Evolutionary conservation across 2,113 vertebrate species (phyloP).

Genomic region (Carassius gibelio): DNA sequence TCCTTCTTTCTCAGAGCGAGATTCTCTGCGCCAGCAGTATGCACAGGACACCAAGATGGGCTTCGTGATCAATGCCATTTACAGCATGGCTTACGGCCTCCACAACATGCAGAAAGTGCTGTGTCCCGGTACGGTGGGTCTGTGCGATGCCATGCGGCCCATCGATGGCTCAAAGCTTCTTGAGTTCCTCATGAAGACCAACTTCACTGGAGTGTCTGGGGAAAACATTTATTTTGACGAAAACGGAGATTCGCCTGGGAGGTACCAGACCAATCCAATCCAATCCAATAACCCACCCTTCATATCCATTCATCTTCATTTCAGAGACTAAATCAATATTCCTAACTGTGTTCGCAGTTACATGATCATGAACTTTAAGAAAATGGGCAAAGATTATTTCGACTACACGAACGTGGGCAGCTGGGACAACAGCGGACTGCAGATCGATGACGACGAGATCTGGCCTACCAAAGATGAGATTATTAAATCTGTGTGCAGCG

Average conservation of each 20-base stretch:
- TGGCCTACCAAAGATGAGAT: conserved; percentile 88
- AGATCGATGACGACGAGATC: conserved; percentile 93
- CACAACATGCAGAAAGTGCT: conserved; percentile 91
- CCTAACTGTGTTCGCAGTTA: conserved; percentile 77
- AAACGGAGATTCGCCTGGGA: conserved; percentile 96
- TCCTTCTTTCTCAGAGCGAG: conserved; percentile 75
- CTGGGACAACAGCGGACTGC: conserved; percentile 95
- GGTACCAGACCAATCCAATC: conserved; percentile 71
- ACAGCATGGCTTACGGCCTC: conserved; percentile 96
- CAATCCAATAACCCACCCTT: not conserved
- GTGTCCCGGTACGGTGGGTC: conserved; percentile 86
- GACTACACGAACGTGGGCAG: conserved; percentile 97
- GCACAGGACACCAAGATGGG: conserved; percentile 99
- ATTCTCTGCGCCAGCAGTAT: conserved; percentile 89
- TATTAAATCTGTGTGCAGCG: conserved; percentile 96
- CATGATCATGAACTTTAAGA: conserved; percentile 99
- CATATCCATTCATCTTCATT: not conserved
- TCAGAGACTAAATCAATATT: not conserved
- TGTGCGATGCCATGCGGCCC: conserved; percentile 94
- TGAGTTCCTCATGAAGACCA: conserved; percentile 96
- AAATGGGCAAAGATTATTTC: conserved; percentile 96
- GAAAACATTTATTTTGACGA: conserved; percentile 94
- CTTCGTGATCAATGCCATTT: conserved; percentile 98
- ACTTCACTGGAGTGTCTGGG: conserved; percentile 93
- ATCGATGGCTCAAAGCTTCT: conserved; percentile 92